phyloP scores from a whole-genome alignment of 2,888 invertebrate species.

The Parapristionchus giblindavisi region DNA sequence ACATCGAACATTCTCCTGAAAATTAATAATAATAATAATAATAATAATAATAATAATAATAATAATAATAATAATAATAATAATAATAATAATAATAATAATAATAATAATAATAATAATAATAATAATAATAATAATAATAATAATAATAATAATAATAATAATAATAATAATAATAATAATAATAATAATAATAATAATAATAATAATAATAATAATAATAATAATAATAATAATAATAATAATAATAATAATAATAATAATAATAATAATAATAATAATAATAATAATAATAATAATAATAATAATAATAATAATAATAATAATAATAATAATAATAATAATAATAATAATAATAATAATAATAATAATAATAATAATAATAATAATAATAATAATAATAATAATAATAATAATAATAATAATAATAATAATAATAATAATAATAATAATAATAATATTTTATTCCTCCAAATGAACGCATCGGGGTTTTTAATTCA shows the following conservation, averaged over 20 bases:
- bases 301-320: background rate
- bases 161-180: background rate
- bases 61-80: no score
- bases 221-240: constrained; percentile 8
- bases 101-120: background rate
- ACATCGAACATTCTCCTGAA: constrained; percentile 77
- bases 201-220: background rate
- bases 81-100: background rate
- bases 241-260: background rate
- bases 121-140: background rate
- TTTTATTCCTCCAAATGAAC: no score
- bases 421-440: background rate
- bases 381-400: background rate
- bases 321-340: background rate
- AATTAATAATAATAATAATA: background rate
- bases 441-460: background rate
- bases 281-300: background rate
- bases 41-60: background rate
- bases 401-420: constrained; percentile 8
- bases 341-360: background rate
- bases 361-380: background rate
- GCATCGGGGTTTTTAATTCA: background rate
- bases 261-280: background rate
- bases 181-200: background rate
- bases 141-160: background rate